Base-by-base conservation (phyloP, 2,797 vertebrate species). In the Arctocebus calabarensis region DNA sequence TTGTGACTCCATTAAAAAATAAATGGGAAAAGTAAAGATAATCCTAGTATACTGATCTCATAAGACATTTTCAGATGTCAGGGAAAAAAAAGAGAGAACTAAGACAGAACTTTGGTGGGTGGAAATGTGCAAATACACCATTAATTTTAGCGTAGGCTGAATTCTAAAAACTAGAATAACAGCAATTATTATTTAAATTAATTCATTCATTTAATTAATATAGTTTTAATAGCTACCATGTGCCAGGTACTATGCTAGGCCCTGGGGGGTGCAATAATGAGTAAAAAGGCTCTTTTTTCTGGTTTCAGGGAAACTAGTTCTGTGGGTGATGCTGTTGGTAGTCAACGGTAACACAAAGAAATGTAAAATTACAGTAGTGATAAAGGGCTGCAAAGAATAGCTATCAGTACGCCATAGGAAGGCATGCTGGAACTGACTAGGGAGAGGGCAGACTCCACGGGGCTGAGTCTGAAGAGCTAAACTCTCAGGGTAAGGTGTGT, bases 121-220 rank as follows among this genome's bases (percentile, higher is more conserved):
- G 97, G 96, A 94, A 95, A 96, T 97, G 97, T 93, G 94, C 92
- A 97, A 98, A 97, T 97, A 95, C 97, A 96, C 95, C 95, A 97
- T 97, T 97, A 98, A 96, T 94, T 97, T 97, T 97, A 97, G 97
- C 96, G 97, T 96, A 94, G 97, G 96, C 97, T 97, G 88, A 97
- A 89, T 97, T 96, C 95, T 96, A 93, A 97, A 95, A 94, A 94
- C 90, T 89, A 97, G 96, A 98, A 97, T 96, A 96, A 97, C 97
- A 97, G 88, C 77, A 97, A 96, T 97, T 96, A 97, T 97, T 97
- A 97, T 97, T 98, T 97, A 97, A 97, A 97, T 97, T 94, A 94
- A 97, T 97, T 97, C 96, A 95, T 95, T 95, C 95, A 96, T 87
- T 95, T 95, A 93, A 94, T 96, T 97, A 97, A 96, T 93, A 95